Evolutionary conservation across 1,140 invertebrate genomes (phyloP).

Genomic region (Heliothis subflexa): DNA sequence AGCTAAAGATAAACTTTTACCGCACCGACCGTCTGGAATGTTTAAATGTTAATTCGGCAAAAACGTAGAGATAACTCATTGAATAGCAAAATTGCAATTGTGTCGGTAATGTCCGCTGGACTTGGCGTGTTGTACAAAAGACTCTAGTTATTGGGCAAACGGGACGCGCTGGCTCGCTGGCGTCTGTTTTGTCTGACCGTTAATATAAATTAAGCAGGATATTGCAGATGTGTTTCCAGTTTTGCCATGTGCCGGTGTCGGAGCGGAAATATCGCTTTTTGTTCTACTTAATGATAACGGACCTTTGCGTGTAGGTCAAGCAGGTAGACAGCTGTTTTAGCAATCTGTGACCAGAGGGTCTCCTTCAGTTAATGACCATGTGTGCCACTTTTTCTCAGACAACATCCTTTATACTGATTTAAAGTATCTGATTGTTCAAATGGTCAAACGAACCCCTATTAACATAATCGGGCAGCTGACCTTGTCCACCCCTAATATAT

Average conservation of each 20-base stretch:
- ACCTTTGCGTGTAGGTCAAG: slow-evolving; percentile 62
- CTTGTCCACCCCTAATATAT: slow-evolving; percentile 79
- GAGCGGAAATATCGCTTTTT: slow-evolving; percentile 74
- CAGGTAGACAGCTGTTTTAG: slow-evolving; percentile 69
- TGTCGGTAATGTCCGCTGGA: slow-evolving; percentile 41
- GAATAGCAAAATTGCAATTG: slow-evolving; percentile 28
- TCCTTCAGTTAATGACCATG: slow-evolving; percentile 59
- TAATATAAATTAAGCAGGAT: slow-evolving; percentile 64
- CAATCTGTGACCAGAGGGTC: slow-evolving; percentile 58
- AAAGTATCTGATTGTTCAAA: slow-evolving; percentile 62
- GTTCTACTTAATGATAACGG: slow-evolving; percentile 66
- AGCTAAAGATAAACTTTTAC: slow-evolving; percentile 57
- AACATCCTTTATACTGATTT: slow-evolving; percentile 52
- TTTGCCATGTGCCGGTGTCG: slow-evolving; percentile 68
- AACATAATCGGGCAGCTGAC: slow-evolving; percentile 78
- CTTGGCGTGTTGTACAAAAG: slow-evolving; percentile 24
- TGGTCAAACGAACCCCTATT: slow-evolving; percentile 67
- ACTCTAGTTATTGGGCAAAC: slow-evolving; percentile 52
- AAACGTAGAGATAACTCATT: slow-evolving; percentile 7
- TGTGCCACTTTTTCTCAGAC: slow-evolving; percentile 67
- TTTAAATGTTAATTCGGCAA: neutral
- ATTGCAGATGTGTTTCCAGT: slow-evolving; percentile 71
- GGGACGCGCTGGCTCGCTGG: slow-evolving; percentile 52
- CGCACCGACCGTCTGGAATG: slow-evolving; percentile 13
- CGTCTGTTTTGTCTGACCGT: slow-evolving; percentile 56